These are phyloP conservation scores for Discoglossus pictus DNA, from an alignment of 2,797 vertebrate species.

Conservation along the genomic window DNA sequence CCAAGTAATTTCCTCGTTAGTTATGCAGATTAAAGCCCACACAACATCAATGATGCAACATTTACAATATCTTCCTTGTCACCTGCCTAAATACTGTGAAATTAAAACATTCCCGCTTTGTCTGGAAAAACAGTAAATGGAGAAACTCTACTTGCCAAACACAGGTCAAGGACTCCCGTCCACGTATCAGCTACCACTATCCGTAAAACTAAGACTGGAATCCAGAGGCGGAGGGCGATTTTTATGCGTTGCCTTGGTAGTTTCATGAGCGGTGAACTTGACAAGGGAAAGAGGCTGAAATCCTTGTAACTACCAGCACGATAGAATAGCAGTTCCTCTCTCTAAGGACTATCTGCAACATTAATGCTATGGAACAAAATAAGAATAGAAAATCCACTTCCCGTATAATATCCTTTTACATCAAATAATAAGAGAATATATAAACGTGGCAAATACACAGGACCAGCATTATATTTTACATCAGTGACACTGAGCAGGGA, in stretches of 20 bases:
- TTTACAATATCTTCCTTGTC: background rate
- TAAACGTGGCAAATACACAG: slow-evolving; percentile 41
- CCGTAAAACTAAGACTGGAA: slow-evolving; percentile 91
- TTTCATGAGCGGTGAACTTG: slow-evolving; percentile 75
- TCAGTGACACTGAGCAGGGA: slow-evolving; percentile 56
- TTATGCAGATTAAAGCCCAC: slow-evolving; percentile 6
- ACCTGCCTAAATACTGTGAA: background rate
- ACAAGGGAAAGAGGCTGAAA: slow-evolving; percentile 47
- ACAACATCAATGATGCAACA: background rate
- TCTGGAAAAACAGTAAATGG: slow-evolving; percentile 41
- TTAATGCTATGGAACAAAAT: slow-evolving; percentile 50
- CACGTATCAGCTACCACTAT: slow-evolving; percentile 86
- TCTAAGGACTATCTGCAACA: slow-evolving; percentile 56
- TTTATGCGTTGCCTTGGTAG: slow-evolving; percentile 88
- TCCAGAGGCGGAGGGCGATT: slow-evolving; percentile 92
- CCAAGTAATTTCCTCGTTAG: background rate
- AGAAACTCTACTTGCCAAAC: slow-evolving; percentile 78
- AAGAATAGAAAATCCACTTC: slow-evolving; percentile 47
- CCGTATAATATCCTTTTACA: slow-evolving; percentile 53
- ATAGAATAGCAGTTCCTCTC: slow-evolving; percentile 54
- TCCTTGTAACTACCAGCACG: background rate
- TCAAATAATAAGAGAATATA: slow-evolving; percentile 54
- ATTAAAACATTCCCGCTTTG: background rate
- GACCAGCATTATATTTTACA: slow-evolving; percentile 60
- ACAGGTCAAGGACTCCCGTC: slow-evolving; percentile 66